Conservation (phyloP, 2,113 vertebrate species). For the Cyprinodon brontotheroides region DNA sequence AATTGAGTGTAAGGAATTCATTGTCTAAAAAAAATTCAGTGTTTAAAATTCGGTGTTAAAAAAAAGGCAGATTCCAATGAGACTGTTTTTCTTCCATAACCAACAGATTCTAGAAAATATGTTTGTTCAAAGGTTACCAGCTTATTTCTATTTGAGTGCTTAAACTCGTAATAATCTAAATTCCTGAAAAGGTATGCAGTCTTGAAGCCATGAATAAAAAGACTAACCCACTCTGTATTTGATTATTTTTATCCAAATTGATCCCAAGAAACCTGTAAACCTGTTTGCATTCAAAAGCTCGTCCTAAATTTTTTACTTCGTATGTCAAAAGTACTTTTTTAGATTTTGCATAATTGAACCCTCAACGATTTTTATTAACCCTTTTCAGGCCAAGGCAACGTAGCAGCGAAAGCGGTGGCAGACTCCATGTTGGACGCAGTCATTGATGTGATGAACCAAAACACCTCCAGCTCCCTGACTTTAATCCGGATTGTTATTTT, state of each 20-base stretch:
- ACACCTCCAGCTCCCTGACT: conserved; percentile 39
- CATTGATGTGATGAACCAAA: conserved; percentile 58
- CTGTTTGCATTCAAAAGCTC: too few relatives aligned
- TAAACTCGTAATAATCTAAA: background rate
- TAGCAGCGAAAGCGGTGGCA: conserved; percentile 64
- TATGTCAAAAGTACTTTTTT: background rate
- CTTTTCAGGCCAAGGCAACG: conserved; percentile 72
- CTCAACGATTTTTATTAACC: background rate
- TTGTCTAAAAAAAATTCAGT: too few relatives aligned
- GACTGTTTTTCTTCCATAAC: too few relatives aligned
- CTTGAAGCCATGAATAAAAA: background rate
- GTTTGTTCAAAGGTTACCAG: too few relatives aligned
- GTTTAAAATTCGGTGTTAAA: too few relatives aligned
- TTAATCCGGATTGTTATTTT: conserved; percentile 75
- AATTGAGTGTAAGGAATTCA: too few relatives aligned
- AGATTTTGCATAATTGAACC: background rate
- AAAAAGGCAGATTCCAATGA: too few relatives aligned
- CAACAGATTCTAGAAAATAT: too few relatives aligned
- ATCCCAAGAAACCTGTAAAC: background rate
- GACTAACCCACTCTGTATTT: too few relatives aligned
- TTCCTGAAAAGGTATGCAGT: background rate
- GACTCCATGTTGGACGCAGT: conserved; percentile 78
- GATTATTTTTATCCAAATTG: too few relatives aligned
- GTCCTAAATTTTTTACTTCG: too few relatives aligned
- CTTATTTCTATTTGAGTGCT: background rate